These are phyloP conservation scores for Fulica atra DNA, from an alignment of 2,113 vertebrate species.

Conservation along the genomic window DNA sequence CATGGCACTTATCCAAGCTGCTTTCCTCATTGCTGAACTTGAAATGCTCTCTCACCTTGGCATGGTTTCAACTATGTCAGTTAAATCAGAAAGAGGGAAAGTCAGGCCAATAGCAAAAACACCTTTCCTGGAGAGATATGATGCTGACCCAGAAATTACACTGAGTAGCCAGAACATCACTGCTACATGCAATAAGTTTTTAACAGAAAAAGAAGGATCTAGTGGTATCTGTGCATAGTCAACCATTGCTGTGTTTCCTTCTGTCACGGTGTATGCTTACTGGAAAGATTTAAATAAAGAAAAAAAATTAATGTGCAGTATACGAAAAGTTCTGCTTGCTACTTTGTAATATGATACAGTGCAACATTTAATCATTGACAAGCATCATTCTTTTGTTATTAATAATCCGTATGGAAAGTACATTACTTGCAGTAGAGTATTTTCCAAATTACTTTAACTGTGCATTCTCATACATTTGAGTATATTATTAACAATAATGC, in stretches of 20 bases:
- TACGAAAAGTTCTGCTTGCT: constrained; percentile 16
- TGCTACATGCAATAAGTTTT: constrained; percentile 36
- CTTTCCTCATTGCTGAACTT: constrained; percentile 72
- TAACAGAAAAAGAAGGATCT: constrained; percentile 48
- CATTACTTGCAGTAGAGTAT: neutral
- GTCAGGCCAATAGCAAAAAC: constrained; percentile 63
- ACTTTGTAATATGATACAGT: neutral
- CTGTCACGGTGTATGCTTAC: constrained; percentile 4
- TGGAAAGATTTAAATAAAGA: constrained; percentile 24
- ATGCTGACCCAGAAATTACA: constrained; percentile 61
- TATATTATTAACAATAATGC: neutral
- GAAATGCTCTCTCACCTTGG: constrained; percentile 75
- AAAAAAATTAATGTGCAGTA: neutral
- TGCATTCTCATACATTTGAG: neutral
- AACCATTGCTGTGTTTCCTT: neutral
- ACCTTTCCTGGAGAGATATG: constrained; percentile 72
- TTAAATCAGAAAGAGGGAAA: constrained; percentile 73
- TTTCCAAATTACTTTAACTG: neutral
- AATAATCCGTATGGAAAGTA: constrained; percentile 5
- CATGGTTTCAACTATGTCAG: constrained; percentile 76
- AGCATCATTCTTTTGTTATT: neutral
- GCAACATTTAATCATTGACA: constrained; percentile 34
- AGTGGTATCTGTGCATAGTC: neutral
- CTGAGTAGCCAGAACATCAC: constrained; percentile 23
- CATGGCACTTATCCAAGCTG: constrained; percentile 69